Evolutionary conservation across 2,113 vertebrate genomes (phyloP).

Genomic region (Ctenomys sociabilis): DNA sequence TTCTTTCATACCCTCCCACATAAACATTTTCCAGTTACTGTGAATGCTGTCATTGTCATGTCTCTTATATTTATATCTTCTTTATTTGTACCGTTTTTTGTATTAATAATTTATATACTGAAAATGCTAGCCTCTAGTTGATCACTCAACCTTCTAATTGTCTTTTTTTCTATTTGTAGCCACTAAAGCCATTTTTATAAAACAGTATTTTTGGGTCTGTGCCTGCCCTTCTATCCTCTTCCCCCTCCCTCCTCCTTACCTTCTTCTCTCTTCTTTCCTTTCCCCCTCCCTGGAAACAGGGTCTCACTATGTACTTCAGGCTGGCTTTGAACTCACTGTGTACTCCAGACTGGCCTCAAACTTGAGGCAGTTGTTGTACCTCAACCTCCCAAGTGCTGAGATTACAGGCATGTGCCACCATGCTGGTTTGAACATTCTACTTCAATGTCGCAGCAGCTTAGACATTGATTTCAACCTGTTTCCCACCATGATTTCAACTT

Average conservation of each 20-base stretch:
- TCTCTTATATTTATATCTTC: not conserved
- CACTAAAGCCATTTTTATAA: conserved; percentile 35
- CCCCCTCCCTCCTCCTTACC: too few relatives aligned
- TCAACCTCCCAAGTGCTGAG: not conserved
- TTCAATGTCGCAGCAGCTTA: not conserved
- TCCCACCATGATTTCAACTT: not conserved
- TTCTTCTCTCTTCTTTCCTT: too few relatives aligned
- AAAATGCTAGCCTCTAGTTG: not conserved
- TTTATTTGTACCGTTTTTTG: not conserved
- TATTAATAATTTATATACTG: not conserved
- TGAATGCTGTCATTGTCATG: not conserved
- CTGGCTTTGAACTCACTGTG: not conserved
- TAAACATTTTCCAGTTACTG: not conserved
- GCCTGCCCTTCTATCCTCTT: not conserved
- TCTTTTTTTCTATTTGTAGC: not conserved
- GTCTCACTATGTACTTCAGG: not conserved
- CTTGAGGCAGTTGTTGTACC: not conserved
- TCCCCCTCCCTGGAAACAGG: not conserved
- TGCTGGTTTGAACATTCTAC: not conserved
- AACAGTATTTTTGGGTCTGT: not conserved
- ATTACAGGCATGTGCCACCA: not conserved
- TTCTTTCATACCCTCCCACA: not conserved
- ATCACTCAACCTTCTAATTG: not conserved
- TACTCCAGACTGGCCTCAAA: not conserved
- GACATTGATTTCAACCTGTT: not conserved